Conservation (phyloP, 2,113 vertebrate species). For the Rhinolophus sinicus region DNA sequence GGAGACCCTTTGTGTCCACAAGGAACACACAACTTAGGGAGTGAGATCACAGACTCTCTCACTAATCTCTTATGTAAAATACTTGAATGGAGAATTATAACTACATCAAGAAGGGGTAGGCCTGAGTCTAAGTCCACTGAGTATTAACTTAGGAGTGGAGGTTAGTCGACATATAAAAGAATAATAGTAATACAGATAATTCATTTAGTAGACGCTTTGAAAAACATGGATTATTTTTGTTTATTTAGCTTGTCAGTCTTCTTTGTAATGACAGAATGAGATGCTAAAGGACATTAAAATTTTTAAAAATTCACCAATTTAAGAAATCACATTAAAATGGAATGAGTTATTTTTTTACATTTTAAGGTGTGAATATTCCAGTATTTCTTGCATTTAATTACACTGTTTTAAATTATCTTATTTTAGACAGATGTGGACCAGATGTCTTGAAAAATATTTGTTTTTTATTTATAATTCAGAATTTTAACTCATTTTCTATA, state of each 20-base stretch:
- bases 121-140: constrained; percentile 44
- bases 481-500: constrained; percentile 82
- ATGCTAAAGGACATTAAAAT: constrained; percentile 55
- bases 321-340: constrained; percentile 69
- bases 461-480: constrained; percentile 85
- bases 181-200: constrained; percentile 25
- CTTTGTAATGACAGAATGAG: constrained; percentile 64
- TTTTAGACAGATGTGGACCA: constrained; percentile 86
- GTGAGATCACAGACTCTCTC: constrained; percentile 11
- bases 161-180: constrained; percentile 43
- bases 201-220: constrained; percentile 35
- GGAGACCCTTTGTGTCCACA: neutral
- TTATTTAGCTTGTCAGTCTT: constrained; percentile 39
- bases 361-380: constrained; percentile 83
- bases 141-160: constrained; percentile 42
- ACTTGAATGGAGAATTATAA: constrained; percentile 51
- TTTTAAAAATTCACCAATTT: constrained; percentile 44
- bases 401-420: constrained; percentile 84
- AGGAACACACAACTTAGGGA: constrained; percentile 42
- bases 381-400: constrained; percentile 83
- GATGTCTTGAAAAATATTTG: constrained; percentile 85
- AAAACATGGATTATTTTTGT: constrained; percentile 55
- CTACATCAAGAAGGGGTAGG: constrained; percentile 32
- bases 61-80: constrained; percentile 57
- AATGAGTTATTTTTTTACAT: constrained; percentile 69